Evolutionary conservation across 2,797 vertebrate species (phyloP).

Genomic region (Hoplostethus atlanticus): DNA sequence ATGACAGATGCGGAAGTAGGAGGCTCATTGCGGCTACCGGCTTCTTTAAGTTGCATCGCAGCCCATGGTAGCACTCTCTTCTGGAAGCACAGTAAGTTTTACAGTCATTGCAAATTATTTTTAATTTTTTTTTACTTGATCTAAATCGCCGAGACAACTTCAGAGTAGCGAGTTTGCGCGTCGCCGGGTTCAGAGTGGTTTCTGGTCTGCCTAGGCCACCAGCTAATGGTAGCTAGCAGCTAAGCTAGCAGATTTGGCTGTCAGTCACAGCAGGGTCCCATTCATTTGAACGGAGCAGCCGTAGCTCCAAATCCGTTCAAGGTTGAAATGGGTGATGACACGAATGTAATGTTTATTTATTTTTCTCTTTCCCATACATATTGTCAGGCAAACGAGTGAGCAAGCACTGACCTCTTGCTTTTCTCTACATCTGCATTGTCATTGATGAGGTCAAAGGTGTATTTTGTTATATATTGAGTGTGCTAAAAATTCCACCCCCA

Average conservation of each 20-base stretch:
- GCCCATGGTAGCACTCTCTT: constrained; percentile 63
- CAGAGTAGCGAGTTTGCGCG: neutral
- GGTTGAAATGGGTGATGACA: constrained; percentile 43
- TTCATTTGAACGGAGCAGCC: constrained; percentile 11
- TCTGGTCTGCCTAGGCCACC: constrained; percentile 34
- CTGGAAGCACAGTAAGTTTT: constrained; percentile 63
- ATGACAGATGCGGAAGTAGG: constrained; percentile 70
- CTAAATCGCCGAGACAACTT: accelerated
- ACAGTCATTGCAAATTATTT: accelerated
- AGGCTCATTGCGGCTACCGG: constrained; percentile 64
- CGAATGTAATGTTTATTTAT: neutral
- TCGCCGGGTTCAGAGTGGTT: neutral
- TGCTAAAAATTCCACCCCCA: neutral
- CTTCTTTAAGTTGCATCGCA: constrained; percentile 57
- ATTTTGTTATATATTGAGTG: neutral
- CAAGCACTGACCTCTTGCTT: neutral
- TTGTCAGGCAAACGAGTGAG: neutral
- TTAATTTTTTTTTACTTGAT: accelerated
- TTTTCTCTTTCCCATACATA: neutral
- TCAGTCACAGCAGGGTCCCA: constrained; percentile 34
- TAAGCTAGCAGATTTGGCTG: constrained; percentile 67
- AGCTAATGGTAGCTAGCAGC: constrained; percentile 48
- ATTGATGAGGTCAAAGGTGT: constrained; percentile 60
- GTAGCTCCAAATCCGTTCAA: constrained; percentile 45
- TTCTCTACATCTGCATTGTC: constrained; percentile 28